A percentile compares a stretch with the other conserved stretches of the same genome.
These are phyloP conservation scores for Nothura maculosa DNA, from an alignment of 2,797 vertebrate genomes.

Conservation along the genomic window DNA sequence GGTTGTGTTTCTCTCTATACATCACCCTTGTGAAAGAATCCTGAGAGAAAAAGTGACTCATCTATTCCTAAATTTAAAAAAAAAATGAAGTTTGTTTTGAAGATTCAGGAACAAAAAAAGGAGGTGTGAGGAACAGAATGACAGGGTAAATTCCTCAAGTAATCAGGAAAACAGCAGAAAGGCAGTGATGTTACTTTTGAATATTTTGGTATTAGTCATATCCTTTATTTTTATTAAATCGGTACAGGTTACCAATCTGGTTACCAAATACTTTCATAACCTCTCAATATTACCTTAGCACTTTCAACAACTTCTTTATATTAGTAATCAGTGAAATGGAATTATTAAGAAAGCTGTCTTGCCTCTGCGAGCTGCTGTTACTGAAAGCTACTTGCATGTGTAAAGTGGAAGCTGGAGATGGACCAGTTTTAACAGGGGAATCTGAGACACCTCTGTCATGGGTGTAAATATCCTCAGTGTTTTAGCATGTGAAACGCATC, in stretches of 20 bases:
- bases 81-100: neutral
- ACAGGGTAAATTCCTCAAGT: neutral
- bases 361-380: neutral
- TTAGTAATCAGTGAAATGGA: neutral
- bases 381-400: neutral
- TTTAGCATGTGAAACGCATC: neutral
- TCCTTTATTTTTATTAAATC: neutral
- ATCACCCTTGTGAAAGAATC: neutral
- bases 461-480: neutral
- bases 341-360: neutral
- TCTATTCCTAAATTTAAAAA: neutral
- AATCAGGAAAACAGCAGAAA: constrained; percentile 1
- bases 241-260: neutral
- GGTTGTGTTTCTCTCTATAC: neutral
- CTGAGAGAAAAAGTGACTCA: neutral
- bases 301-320: neutral
- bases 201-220: neutral
- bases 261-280: neutral
- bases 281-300: neutral
- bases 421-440: neutral
- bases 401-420: neutral
- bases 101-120: constrained; percentile 11
- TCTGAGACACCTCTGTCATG: neutral
- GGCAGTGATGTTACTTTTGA: neutral
- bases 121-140: neutral